A percentile compares a stretch with the other conserved stretches of the same genome.
phyloP scores from a whole-genome alignment of 2,113 vertebrate genomes.

The Galeopterus variegatus region DNA sequence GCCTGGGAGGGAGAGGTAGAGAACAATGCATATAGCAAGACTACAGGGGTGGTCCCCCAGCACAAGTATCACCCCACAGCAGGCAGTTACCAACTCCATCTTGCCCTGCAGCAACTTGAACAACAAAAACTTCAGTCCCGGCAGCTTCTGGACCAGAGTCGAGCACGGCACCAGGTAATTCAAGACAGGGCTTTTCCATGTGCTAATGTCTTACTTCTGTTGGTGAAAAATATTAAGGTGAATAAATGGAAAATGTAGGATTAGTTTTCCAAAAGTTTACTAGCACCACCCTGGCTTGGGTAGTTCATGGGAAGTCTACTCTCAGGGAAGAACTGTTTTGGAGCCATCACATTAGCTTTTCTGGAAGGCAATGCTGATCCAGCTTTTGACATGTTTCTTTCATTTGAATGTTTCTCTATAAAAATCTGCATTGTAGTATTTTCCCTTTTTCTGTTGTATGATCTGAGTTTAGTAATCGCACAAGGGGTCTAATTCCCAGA shows the following conservation, averaged over 20 bases:
- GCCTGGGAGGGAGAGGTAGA: conserved; percentile 89
- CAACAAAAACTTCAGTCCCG: conserved; percentile 93
- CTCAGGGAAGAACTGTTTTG: background rate
- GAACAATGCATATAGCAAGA: conserved; percentile 83
- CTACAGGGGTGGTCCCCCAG: conserved; percentile 82
- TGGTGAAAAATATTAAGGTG: background rate
- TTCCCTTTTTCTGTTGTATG: background rate
- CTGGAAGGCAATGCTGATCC: background rate
- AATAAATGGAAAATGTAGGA: background rate
- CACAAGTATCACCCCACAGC: conserved; percentile 87
- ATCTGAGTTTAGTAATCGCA: background rate
- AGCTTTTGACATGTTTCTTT: background rate
- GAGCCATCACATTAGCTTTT: background rate
- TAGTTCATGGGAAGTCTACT: background rate
- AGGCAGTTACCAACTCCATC: conserved; percentile 93
- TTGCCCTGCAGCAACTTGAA: conserved; percentile 95
- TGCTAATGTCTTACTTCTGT: background rate
- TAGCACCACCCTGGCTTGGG: background rate
- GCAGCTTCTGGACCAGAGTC: conserved; percentile 92
- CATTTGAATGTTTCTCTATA: background rate
- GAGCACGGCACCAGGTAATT: conserved; percentile 92
- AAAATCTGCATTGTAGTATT: background rate
- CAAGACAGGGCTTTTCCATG: background rate
- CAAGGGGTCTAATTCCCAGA: background rate
- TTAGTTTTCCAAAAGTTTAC: background rate